These are phyloP conservation scores for Azorinus chamasolen DNA, from an alignment of 2,888 invertebrate species.

Conservation along the genomic window DNA sequence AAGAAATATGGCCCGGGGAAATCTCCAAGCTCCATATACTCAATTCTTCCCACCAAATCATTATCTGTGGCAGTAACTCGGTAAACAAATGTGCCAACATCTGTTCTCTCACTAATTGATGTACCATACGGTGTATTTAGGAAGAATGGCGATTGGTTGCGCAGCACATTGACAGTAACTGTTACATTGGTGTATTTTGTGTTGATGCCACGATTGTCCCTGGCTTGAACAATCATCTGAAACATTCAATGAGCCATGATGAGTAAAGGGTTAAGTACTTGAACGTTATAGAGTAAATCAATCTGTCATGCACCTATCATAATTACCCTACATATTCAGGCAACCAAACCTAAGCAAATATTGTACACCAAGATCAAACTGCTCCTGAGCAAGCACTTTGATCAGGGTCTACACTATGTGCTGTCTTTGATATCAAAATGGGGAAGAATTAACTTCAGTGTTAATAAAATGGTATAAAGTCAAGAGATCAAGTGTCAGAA, in stretches of 20 bases:
- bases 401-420: too few relatives aligned
- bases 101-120: slow-evolving; percentile 58
- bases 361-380: too few relatives aligned
- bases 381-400: too few relatives aligned
- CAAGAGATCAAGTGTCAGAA: too few relatives aligned
- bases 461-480: too few relatives aligned
- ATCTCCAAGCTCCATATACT: slow-evolving; percentile 70
- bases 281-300: too few relatives aligned
- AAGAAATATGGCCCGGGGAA: slow-evolving; percentile 72
- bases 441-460: too few relatives aligned
- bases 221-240: slow-evolving; percentile 73
- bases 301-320: background rate
- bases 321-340: background rate
- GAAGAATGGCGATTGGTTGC: slow-evolving; percentile 79
- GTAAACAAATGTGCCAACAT: slow-evolving; percentile 62
- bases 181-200: slow-evolving; percentile 68
- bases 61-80: slow-evolving; percentile 74
- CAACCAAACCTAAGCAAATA: too few relatives aligned
- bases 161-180: slow-evolving; percentile 73
- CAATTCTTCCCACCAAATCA: slow-evolving; percentile 71
- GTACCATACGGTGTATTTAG: slow-evolving; percentile 69
- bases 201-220: slow-evolving; percentile 69
- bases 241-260: too few relatives aligned
- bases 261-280: too few relatives aligned
- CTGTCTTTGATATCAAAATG: too few relatives aligned